Percentiles rank a stretch among this genome's conserved stretches.
phyloP scores from a whole-genome alignment of 2,113 vertebrate genomes.

The Oplegnathus fasciatus region DNA sequence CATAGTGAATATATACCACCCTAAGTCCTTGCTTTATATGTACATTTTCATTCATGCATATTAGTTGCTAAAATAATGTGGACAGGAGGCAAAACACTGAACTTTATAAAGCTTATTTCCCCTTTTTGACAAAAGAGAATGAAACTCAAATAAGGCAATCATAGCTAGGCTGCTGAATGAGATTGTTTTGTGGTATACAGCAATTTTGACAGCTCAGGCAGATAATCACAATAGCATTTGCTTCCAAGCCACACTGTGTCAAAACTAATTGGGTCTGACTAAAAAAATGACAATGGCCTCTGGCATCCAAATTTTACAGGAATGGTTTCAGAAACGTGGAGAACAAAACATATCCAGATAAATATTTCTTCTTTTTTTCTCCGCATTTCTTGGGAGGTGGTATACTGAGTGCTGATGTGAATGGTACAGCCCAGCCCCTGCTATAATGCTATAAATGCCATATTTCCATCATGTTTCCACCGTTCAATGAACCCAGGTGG shows the following conservation, averaged over 20 bases:
- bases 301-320: neutral
- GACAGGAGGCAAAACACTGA: neutral
- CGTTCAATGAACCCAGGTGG: no score
- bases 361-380: neutral
- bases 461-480: no score
- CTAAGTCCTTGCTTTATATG: no score
- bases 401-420: constrained; percentile 71
- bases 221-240: constrained; percentile 17
- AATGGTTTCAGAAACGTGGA: neutral
- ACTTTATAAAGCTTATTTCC: neutral
- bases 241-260: neutral
- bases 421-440: constrained; percentile 61
- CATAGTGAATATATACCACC: neutral
- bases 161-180: neutral
- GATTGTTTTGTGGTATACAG: neutral
- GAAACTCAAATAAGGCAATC: neutral
- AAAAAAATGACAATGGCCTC: constrained; percentile 5
- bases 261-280: neutral
- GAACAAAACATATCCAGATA: neutral
- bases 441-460: no score
- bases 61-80: neutral
- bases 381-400: constrained; percentile 52
- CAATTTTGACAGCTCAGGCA: neutral
- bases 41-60: neutral
- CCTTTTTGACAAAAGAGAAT: neutral